Evolutionary conservation across 2,888 invertebrate species (phyloP).

Genomic region (Agrochola litura): DNA sequence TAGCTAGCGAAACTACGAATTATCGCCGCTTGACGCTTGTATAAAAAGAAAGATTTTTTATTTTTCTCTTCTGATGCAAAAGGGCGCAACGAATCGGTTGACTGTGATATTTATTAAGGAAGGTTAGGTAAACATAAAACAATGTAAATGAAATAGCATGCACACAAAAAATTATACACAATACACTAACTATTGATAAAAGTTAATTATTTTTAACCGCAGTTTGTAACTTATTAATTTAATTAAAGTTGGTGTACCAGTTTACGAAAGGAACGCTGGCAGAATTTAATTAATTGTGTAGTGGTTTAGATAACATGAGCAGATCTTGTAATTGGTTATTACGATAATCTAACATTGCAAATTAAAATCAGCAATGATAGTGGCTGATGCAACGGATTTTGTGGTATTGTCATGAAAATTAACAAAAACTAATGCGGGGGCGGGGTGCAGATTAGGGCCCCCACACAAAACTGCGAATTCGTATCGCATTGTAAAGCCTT

Average conservation of each 20-base stretch:
- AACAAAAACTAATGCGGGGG: too few species aligned
- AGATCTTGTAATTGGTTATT: not conserved
- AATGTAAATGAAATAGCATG: constrained; percentile 12
- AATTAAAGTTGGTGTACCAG: constrained; percentile 4
- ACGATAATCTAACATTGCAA: constrained; percentile 4
- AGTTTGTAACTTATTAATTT: not conserved
- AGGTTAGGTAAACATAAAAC: constrained; percentile 4
- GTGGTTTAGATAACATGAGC: constrained; percentile 2
- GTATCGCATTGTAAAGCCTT: too few species aligned
- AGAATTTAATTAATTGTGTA: constrained; percentile 27
- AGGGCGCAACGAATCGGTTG: constrained; percentile 16
- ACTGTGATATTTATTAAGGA: not conserved
- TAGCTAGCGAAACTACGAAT: too few species aligned
- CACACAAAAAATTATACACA: not conserved
- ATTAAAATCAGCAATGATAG: not conserved
- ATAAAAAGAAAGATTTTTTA: too few species aligned
- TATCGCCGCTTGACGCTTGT: too few species aligned
- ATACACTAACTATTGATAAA: constrained; percentile 7
- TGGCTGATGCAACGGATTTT: not conserved
- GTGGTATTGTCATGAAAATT: not conserved
- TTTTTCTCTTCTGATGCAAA: constrained; percentile 20
- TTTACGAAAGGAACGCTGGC: not conserved
- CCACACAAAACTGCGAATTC: too few species aligned
- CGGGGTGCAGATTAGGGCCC: not conserved
- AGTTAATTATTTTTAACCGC: constrained; percentile 14